These are phyloP conservation scores for Hoplias malabaricus DNA, from an alignment of 2,113 vertebrate genomes.

Conservation along the genomic window DNA sequence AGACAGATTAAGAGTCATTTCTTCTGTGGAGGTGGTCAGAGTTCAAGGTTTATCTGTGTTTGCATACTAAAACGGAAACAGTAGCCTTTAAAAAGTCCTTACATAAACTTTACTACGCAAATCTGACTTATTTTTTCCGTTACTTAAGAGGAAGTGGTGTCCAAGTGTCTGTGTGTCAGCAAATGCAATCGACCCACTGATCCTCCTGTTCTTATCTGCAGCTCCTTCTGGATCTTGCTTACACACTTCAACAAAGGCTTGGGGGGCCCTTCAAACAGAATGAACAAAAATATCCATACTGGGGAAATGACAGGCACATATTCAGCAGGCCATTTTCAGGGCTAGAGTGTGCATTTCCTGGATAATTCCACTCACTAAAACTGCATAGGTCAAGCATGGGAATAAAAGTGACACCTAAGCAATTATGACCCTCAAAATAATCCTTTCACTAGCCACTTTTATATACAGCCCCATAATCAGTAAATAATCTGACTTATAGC, in stretches of 20 bases:
- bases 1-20: background rate
- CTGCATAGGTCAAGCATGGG: no score
- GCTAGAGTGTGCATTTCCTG: background rate
- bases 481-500: no score
- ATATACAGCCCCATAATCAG: no score
- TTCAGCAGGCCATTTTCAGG: background rate
- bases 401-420: no score
- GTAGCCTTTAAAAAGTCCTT: background rate
- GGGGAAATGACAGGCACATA: background rate
- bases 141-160: background rate
- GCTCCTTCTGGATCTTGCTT: background rate
- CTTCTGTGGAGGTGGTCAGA: background rate
- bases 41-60: background rate
- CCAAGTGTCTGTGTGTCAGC: slow-evolving; percentile 4
- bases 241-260: slow-evolving; percentile 5
- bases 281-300: background rate
- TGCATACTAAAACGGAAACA: background rate
- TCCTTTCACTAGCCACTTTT: no score
- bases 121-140: background rate
- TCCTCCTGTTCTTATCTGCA: background rate
- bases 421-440: no score
- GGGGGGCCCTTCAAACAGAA: background rate
- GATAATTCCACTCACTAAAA: no score
- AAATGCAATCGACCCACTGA: background rate
- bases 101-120: background rate